These are phyloP conservation scores for Craterocephalus amniculus DNA, from an alignment of 2,797 vertebrate genomes.

Conservation along the genomic window DNA sequence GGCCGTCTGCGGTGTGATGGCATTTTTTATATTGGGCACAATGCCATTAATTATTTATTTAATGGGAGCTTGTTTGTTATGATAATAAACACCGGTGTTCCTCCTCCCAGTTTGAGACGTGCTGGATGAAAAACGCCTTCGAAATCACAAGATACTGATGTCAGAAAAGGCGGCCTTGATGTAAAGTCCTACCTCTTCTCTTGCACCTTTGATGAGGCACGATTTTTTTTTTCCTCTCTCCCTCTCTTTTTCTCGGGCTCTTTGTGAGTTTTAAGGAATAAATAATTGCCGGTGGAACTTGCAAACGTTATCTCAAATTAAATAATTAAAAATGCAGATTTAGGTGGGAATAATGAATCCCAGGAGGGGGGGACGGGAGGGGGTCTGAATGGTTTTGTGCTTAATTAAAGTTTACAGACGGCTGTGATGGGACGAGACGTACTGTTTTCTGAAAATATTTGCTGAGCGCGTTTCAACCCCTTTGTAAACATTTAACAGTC, in stretches of 20 bases:
- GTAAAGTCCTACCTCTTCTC: background rate
- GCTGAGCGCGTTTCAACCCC: slow-evolving; percentile 72
- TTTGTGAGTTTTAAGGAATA: slow-evolving; percentile 74
- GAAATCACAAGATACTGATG: slow-evolving; percentile 47
- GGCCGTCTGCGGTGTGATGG: slow-evolving; percentile 88
- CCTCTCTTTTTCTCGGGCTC: slow-evolving; percentile 25
- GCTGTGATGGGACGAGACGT: slow-evolving; percentile 74
- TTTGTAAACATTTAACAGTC: slow-evolving; percentile 82
- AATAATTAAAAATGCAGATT: slow-evolving; percentile 88
- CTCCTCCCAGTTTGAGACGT: slow-evolving; percentile 63
- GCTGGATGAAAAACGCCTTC: slow-evolving; percentile 62
- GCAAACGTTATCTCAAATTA: slow-evolving; percentile 78
- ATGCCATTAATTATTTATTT: slow-evolving; percentile 94
- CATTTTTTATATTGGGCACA: slow-evolving; percentile 91
- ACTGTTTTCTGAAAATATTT: slow-evolving; percentile 81
- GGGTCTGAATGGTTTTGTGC: slow-evolving; percentile 69
- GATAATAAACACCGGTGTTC: slow-evolving; percentile 73
- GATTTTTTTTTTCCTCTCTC: slow-evolving; percentile 32
- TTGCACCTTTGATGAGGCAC: slow-evolving; percentile 54
- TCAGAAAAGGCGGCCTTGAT: slow-evolving; percentile 38
- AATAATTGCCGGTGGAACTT: slow-evolving; percentile 73
- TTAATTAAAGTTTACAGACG: slow-evolving; percentile 85
- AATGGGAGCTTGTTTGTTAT: slow-evolving; percentile 94
- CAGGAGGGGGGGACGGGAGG: slow-evolving; percentile 56
- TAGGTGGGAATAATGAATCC: slow-evolving; percentile 84